Evolutionary conservation across 2,888 invertebrate species (phyloP).

Genomic region (Calameuta idolon): DNA sequence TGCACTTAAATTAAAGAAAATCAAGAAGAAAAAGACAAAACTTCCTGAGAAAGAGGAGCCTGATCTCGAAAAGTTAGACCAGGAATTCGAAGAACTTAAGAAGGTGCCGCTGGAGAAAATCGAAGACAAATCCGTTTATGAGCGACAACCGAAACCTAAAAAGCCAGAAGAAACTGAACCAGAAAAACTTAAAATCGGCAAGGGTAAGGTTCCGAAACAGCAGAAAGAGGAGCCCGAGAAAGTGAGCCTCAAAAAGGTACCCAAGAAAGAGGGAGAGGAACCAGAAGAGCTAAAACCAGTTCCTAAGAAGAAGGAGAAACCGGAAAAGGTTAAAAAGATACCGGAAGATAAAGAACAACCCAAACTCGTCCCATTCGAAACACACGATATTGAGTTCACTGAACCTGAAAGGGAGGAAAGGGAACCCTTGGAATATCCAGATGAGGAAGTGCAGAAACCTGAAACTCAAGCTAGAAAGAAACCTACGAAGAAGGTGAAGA

Average conservation of each 20-base stretch:
- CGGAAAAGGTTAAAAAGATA: constrained; percentile 30
- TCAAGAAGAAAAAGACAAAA: constrained; percentile 51
- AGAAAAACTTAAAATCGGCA: constrained; percentile 64
- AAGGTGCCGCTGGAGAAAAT: constrained; percentile 61
- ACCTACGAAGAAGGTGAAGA: constrained; percentile 39
- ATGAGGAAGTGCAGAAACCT: constrained; percentile 40
- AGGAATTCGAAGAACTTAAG: constrained; percentile 62
- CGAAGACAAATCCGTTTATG: constrained; percentile 58
- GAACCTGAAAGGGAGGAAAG: constrained; percentile 43
- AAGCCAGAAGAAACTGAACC: constrained; percentile 41
- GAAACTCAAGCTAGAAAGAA: constrained; percentile 42
- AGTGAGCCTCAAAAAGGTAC: constrained; percentile 69
- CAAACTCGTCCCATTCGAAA: constrained; percentile 59
- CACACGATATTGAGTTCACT: constrained; percentile 59
- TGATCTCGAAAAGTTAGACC: constrained; percentile 41
- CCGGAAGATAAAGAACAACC: constrained; percentile 37
- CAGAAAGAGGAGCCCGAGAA: constrained; percentile 61
- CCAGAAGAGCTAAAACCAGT: constrained; percentile 55
- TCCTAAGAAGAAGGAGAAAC: constrained; percentile 38
- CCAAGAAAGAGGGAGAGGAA: constrained; percentile 62
- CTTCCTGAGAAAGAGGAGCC: constrained; percentile 36
- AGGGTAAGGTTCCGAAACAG: constrained; percentile 67
- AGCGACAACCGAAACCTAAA: constrained; percentile 50
- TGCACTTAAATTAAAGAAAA: constrained; percentile 65
- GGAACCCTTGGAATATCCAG: constrained; percentile 40